A percentile compares a stretch with the other conserved stretches of the same genome.
Conservation (phyloP, 2,888 invertebrate species). For the Pachymerium ferrugineum region DNA sequence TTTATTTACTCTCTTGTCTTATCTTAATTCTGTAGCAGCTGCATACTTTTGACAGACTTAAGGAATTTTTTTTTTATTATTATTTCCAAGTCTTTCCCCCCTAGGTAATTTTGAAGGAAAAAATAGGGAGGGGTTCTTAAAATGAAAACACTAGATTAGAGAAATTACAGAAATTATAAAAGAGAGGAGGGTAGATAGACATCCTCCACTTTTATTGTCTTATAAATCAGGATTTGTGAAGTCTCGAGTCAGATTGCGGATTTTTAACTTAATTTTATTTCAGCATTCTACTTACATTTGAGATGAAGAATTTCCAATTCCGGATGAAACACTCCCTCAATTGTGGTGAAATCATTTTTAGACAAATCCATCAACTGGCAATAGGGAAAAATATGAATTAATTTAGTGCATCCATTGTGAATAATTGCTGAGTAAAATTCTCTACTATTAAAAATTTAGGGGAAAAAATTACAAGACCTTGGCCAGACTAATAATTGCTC, state of each 20-base stretch:
- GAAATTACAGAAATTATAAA: slow-evolving; percentile 8
- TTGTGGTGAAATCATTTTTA: neutral
- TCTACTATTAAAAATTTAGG: neutral
- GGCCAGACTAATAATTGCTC: slow-evolving; percentile 11
- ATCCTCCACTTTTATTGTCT: neutral
- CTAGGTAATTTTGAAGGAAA: neutral
- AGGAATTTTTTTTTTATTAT: neutral
- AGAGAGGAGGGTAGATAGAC: neutral
- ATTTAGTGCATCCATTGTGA: neutral
- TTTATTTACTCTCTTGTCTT: slow-evolving; percentile 3
- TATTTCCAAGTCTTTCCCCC: neutral
- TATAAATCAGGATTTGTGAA: neutral
- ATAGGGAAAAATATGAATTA: neutral
- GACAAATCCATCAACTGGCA: neutral
- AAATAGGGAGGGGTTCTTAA: neutral
- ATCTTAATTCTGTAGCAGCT: slow-evolving; percentile 10
- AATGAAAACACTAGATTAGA: slow-evolving; percentile 21
- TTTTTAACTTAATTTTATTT: too few species aligned
- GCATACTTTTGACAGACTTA: slow-evolving; percentile 14
- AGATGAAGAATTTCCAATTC: slow-evolving; percentile 13
- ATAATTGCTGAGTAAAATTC: too few species aligned
- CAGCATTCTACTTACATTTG: slow-evolving; percentile 1
- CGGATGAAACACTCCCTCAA: neutral
- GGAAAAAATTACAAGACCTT: neutral
- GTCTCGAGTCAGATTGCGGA: neutral